phyloP scores from a whole-genome alignment of 1,140 invertebrate genomes.

The Platyscapa corneri region DNA sequence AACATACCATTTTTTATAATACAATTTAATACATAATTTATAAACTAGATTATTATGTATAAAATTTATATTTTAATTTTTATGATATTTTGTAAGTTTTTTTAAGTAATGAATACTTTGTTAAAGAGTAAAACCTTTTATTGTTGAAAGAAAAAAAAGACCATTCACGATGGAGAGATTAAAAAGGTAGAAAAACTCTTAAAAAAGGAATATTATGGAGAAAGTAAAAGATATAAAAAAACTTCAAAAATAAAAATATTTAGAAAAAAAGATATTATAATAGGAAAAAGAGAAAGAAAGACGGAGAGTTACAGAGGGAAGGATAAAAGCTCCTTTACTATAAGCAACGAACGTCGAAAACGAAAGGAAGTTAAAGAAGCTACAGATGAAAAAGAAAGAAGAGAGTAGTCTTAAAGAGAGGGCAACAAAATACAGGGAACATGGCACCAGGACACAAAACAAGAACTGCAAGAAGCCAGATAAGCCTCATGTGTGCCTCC shows the following conservation, averaged over 20 bases:
- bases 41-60: too few relatives aligned
- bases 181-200: not conserved
- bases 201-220: not conserved
- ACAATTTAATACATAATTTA: too few relatives aligned
- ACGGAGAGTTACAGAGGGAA: constrained; percentile 9
- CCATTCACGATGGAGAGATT: not conserved
- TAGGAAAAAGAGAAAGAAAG: constrained; percentile 38
- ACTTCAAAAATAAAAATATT: constrained; percentile 37
- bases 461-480: constrained; percentile 64
- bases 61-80: too few relatives aligned
- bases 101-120: too few relatives aligned
- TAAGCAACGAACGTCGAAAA: constrained; percentile 38
- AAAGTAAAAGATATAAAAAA: constrained; percentile 19
- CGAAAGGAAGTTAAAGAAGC: constrained; percentile 7
- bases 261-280: constrained; percentile 47
- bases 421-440: constrained; percentile 72
- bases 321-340: constrained; percentile 41
- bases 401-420: constrained; percentile 59
- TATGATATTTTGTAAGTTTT: too few relatives aligned
- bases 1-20: too few relatives aligned
- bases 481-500: constrained; percentile 62
- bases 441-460: constrained; percentile 68
- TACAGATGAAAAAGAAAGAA: not conserved
- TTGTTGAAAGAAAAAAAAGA: not conserved
- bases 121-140: not conserved